Percentiles rank a stretch among this genome's conserved stretches.
Conservation (phyloP, 2,797 vertebrate genomes). For the Mormyrus proboscirostris region DNA sequence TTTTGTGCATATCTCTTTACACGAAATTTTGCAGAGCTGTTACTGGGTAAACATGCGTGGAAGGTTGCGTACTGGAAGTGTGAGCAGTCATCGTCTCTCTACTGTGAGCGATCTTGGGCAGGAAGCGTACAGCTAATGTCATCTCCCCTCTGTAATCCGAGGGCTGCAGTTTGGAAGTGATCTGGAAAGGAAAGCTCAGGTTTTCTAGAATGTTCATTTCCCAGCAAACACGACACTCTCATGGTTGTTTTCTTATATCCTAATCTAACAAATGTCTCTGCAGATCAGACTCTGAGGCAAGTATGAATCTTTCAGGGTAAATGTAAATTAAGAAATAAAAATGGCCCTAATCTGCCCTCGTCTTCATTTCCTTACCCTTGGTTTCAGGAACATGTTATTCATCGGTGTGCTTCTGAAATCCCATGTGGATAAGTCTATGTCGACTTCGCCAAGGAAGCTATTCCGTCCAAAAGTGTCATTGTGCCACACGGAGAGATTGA, state of each 20-base stretch:
- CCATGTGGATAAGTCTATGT: slow-evolving; percentile 84
- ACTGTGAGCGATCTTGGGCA: slow-evolving; percentile 73
- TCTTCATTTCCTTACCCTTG: slow-evolving; percentile 62
- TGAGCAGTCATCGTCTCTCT: slow-evolving; percentile 32
- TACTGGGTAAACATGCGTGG: background rate
- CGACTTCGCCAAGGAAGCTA: slow-evolving; percentile 91
- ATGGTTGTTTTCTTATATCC: background rate
- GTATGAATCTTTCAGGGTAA: background rate
- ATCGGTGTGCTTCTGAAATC: slow-evolving; percentile 81
- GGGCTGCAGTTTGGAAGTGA: slow-evolving; percentile 50
- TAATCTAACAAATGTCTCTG: background rate
- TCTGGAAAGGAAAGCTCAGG: slow-evolving; percentile 50
- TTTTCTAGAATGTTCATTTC: background rate
- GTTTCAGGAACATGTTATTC: slow-evolving; percentile 78
- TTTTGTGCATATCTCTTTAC: background rate
- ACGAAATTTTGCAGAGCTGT: background rate
- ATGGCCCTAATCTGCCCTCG: background rate
- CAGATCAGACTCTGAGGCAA: background rate
- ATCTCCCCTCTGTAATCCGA: slow-evolving; percentile 77
- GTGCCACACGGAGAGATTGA: slow-evolving; percentile 95
- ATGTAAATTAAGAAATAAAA: background rate
- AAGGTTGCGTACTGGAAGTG: background rate
- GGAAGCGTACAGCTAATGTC: slow-evolving; percentile 79
- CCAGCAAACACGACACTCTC: background rate
- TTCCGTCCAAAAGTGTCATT: slow-evolving; percentile 91